Percentiles rank a stretch among this genome's conserved stretches.
Conservation (phyloP, 2,888 invertebrate species). For the Drosophila meridionalis region DNA sequence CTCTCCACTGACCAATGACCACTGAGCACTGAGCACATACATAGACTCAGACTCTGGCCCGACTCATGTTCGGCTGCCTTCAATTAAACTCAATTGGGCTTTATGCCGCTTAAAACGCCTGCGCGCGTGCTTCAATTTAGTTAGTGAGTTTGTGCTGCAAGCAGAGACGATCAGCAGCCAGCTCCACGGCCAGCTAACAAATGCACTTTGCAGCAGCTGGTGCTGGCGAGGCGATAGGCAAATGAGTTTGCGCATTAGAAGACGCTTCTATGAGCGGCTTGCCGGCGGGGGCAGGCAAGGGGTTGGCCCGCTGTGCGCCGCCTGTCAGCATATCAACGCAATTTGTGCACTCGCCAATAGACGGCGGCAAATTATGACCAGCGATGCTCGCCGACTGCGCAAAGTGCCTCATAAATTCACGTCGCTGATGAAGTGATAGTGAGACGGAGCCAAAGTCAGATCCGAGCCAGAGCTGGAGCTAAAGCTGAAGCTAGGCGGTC, state of each 20-base stretch:
- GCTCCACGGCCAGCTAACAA: constrained; percentile 50
- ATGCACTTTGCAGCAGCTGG: constrained; percentile 65
- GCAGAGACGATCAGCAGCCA: constrained; percentile 32
- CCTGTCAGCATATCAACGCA: constrained; percentile 78
- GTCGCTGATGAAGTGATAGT: constrained; percentile 80
- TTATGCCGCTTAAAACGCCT: constrained; percentile 70
- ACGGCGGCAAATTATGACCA: constrained; percentile 74
- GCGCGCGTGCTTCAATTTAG: constrained; percentile 80
- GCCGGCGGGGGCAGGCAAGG: neutral
- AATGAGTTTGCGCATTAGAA: constrained; percentile 74
- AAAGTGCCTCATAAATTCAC: constrained; percentile 80
- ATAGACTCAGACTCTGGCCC: constrained; percentile 7
- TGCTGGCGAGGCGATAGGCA: constrained; percentile 64
- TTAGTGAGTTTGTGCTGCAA: constrained; percentile 29
- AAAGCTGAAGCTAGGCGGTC: neutral
- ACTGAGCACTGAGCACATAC: constrained; percentile 4
- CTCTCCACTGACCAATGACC: neutral
- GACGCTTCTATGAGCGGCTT: constrained; percentile 18
- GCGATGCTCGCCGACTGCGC: constrained; percentile 71
- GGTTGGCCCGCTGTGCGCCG: constrained; percentile 64
- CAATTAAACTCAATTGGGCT: constrained; percentile 78
- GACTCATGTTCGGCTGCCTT: constrained; percentile 55
- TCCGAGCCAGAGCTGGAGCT: constrained; percentile 11
- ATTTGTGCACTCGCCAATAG: constrained; percentile 78
- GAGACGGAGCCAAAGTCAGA: constrained; percentile 28